Evolutionary conservation across 2,888 invertebrate species (phyloP).

Genomic region (Hybos culiciformis): DNA sequence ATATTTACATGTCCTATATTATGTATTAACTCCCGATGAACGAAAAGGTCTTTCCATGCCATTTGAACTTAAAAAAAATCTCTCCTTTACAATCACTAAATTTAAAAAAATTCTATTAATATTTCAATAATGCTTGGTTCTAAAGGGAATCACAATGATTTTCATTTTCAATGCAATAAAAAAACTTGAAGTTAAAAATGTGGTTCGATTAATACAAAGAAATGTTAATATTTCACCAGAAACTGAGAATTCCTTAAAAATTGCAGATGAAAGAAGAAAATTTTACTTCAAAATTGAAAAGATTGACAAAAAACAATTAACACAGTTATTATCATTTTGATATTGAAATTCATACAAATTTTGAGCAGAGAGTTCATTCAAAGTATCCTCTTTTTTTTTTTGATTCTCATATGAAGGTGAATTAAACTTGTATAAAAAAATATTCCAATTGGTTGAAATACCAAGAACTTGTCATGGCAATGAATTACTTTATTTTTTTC

Average conservation of each 20-base stretch:
- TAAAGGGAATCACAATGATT: conserved; percentile 39
- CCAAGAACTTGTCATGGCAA: conserved; percentile 47
- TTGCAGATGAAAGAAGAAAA: conserved; percentile 23
- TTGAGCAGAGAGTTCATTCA: conserved; percentile 24
- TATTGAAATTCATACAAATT: conserved; percentile 22
- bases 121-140: conserved; percentile 42
- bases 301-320: conserved; percentile 30
- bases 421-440: conserved; percentile 40
- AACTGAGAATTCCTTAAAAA: conserved; percentile 15
- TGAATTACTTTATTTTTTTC: conserved; percentile 45
- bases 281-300: conserved; percentile 38
- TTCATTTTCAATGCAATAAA: conserved; percentile 21
- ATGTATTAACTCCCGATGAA: conserved; percentile 24
- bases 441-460: conserved; percentile 31
- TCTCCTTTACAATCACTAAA: conserved; percentile 37
- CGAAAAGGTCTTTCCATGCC: conserved; percentile 23
- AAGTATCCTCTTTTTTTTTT: conserved; percentile 38
- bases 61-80: conserved; percentile 23
- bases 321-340: conserved; percentile 36
- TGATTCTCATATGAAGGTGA: conserved; percentile 44
- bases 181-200: conserved; percentile 21
- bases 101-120: conserved; percentile 31
- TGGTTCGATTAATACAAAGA: conserved; percentile 26
- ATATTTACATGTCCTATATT: conserved; percentile 19
- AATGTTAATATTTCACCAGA: conserved; percentile 20